Percentiles rank a stretch among this genome's conserved stretches.
phyloP scores from a whole-genome alignment of 92 coral and sea anemone species.

The Pocillopora meandrina region DNA sequence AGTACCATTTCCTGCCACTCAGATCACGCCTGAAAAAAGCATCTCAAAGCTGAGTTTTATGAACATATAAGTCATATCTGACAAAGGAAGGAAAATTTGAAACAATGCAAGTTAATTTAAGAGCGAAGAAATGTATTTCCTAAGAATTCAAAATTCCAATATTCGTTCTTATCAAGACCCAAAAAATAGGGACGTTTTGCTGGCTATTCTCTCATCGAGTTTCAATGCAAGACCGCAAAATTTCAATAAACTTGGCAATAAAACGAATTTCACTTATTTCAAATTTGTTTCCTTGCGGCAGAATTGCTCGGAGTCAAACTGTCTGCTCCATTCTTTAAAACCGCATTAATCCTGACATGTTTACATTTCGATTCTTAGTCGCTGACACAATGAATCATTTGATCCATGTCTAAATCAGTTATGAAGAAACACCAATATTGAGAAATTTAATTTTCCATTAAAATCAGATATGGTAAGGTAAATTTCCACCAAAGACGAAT shows the following conservation, averaged over 20 bases:
- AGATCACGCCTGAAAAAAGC: conserved; percentile 10
- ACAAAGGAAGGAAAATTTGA: conserved; percentile 6
- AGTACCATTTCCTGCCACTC: conserved; percentile 48
- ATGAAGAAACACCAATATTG: conserved; percentile 34
- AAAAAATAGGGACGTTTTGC: neutral
- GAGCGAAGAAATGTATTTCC: neutral
- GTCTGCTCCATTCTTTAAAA: conserved; percentile 33
- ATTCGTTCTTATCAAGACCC: neutral
- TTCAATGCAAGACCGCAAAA: neutral
- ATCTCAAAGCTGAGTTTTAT: conserved; percentile 20
- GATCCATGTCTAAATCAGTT: conserved; percentile 37
- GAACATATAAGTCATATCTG: conserved; percentile 6
- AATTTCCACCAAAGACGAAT: conserved; percentile 26
- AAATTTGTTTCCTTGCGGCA: conserved; percentile 45
- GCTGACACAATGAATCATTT: conserved; percentile 30
- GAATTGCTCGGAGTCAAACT: conserved; percentile 38
- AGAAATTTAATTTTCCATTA: conserved; percentile 29
- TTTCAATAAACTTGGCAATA: conserved; percentile 13
- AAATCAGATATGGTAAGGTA: conserved; percentile 19
- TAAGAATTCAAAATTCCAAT: neutral
- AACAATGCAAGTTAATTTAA: neutral
- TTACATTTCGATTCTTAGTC: conserved; percentile 26
- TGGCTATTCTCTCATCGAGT: neutral
- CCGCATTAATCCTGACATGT: conserved; percentile 44
- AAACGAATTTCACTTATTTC: conserved; percentile 20